Evolutionary conservation across 2,797 vertebrate species (phyloP), one percentile per base, ranked within the genome.

Genomic region (Etheostoma perlongum): DNA sequence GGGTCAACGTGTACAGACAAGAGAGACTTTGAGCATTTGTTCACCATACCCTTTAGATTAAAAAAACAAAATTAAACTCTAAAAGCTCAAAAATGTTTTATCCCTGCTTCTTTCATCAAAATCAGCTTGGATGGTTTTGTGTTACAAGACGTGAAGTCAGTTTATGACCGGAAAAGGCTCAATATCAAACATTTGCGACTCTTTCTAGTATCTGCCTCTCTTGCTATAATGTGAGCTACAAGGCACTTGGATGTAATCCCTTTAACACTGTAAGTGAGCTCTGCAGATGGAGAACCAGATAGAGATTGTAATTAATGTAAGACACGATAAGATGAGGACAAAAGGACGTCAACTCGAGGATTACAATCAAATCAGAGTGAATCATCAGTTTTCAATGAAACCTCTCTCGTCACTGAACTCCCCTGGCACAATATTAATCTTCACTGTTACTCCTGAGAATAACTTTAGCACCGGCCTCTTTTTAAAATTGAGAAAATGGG

Each of bases 281-380:
- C 63, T 75, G 72, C 72, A 89, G 85, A 89, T 85, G 27, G 12
- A 68, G 71, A 52, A 13, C 18, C 2, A 49, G 86, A 89, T 86
- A 88, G 59, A 25, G 21, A 70, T 49, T 4, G 64, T 77, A 82
- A 91, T 92, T 88, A 83, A 82, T 79, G 71, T 51, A 71, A 77
- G 60, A 86, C 84, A 73, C 0, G 73, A 88, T 83, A 69, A 81
- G 61, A 81, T 13, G 68, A 64, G 61, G 40, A 67, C 47, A 55
- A 73, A 60, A 73, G 12, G 66, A 80, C 36, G 25, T 68, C 61
- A 64, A 61, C 55, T 74, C 21, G 2, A 66, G 62, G 78, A 84
- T 83, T 51, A 85, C 78, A 73, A 68, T 76, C 57, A 67, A 69
- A 84, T 84, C 63, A 63, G 33, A 52, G 36, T n/a, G 63, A 85